Evolutionary conservation across 2,113 vertebrate species (phyloP).

Genomic region (Cinclus cinclus): DNA sequence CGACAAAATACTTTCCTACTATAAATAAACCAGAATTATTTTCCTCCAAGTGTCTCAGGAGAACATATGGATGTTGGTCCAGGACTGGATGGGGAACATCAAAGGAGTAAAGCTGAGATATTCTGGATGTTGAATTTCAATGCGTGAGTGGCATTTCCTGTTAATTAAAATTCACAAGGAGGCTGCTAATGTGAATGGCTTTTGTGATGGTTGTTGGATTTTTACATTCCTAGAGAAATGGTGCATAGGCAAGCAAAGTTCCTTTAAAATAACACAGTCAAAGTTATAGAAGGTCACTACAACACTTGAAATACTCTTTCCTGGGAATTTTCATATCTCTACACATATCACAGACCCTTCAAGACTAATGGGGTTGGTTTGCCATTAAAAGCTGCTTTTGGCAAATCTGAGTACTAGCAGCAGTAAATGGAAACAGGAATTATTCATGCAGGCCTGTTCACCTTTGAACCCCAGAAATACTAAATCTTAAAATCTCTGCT

Average conservation of each 20-base stretch:
- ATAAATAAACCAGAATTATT: conserved; percentile 44
- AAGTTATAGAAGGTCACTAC: background rate
- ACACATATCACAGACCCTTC: background rate
- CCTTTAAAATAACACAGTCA: background rate
- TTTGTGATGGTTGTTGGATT: conserved; percentile 30
- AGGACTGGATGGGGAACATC: conserved; percentile 1
- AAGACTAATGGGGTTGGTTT: background rate
- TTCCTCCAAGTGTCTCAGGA: background rate
- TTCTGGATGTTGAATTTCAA: conserved; percentile 37
- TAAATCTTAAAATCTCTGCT: background rate
- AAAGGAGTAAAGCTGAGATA: conserved; percentile 44
- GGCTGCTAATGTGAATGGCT: conserved; percentile 45
- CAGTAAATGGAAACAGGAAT: background rate
- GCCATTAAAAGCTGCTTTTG: background rate
- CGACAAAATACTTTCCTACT: background rate
- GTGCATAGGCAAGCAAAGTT: background rate
- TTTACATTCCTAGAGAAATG: background rate
- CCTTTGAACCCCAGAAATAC: background rate
- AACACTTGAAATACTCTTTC: background rate
- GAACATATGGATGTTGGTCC: background rate
- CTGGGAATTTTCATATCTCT: conserved; percentile 7
- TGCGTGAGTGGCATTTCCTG: conserved; percentile 47
- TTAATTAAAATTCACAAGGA: conserved; percentile 61
- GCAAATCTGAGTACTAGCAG: background rate
- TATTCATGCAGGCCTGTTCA: background rate